Conservation (phyloP, 1,140 invertebrate genomes). For the Drosophila eugracilis region DNA sequence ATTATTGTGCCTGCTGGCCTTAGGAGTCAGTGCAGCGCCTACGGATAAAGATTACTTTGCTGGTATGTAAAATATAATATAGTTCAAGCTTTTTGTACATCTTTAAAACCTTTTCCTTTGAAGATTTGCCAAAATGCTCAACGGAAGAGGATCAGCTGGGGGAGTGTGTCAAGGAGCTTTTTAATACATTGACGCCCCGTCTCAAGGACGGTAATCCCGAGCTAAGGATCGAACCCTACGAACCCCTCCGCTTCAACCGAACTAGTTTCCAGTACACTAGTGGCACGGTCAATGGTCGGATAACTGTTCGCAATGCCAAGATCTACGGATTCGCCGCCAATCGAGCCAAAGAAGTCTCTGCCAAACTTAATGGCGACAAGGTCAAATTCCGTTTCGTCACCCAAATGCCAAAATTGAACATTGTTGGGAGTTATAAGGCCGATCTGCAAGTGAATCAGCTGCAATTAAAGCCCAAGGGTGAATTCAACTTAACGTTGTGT, state of each 20-base stretch:
- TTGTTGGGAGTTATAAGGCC: slow-evolving; percentile 78
- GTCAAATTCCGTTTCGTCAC: slow-evolving; percentile 42
- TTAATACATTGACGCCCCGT: slow-evolving; percentile 57
- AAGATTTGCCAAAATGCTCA: slow-evolving; percentile 58
- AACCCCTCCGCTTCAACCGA: slow-evolving; percentile 67
- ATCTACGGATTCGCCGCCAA: slow-evolving; percentile 59
- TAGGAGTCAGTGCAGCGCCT: slow-evolving; percentile 31
- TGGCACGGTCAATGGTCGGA: slow-evolving; percentile 58
- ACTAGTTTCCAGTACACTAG: slow-evolving; percentile 68
- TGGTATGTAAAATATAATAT: slow-evolving; percentile 27
- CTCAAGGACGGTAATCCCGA: slow-evolving; percentile 55
- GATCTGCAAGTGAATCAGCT: slow-evolving; percentile 74
- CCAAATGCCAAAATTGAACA: slow-evolving; percentile 58
- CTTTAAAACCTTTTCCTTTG: not conserved
- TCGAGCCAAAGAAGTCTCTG: slow-evolving; percentile 42
- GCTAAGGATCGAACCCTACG: slow-evolving; percentile 70
- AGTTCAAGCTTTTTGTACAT: not conserved
- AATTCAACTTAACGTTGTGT: slow-evolving; percentile 78
- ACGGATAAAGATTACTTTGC: slow-evolving; percentile 34
- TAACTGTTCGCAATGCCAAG: slow-evolving; percentile 61
- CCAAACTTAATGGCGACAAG: slow-evolving; percentile 51
- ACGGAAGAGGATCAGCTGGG: slow-evolving; percentile 45
- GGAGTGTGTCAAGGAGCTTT: slow-evolving; percentile 65
- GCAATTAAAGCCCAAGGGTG: slow-evolving; percentile 73
- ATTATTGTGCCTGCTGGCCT: slow-evolving; percentile 46